Evolutionary conservation across 2,797 vertebrate species (phyloP).

Genomic region (Melanotaenia nigrans): DNA sequence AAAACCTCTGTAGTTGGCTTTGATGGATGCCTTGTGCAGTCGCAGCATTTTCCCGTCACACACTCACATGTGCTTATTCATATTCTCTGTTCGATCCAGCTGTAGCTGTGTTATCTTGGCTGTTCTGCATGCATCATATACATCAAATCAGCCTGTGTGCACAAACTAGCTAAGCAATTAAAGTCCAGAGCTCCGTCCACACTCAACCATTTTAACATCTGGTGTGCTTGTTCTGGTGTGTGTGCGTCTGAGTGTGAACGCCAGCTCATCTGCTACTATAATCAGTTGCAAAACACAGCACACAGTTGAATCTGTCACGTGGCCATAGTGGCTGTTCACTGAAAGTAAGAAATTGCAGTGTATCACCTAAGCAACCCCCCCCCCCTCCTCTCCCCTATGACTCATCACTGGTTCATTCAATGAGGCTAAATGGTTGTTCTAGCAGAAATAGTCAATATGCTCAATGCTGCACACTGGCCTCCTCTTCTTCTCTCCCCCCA

Average conservation of each 20-base stretch:
- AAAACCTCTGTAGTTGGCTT: conserved; percentile 59
- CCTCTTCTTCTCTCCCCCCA: conserved; percentile 17
- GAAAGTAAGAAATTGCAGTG: conserved; percentile 19
- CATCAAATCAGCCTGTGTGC: conserved; percentile 68
- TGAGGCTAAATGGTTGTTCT: conserved; percentile 73
- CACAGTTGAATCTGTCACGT: conserved; percentile 28
- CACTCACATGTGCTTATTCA: conserved; percentile 33
- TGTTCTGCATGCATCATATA: conserved; percentile 55
- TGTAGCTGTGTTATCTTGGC: conserved; percentile 60
- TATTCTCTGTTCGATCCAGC: conserved; percentile 46
- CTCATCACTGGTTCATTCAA: conserved; percentile 74
- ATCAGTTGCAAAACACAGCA: conserved; percentile 31
- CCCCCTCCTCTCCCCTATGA: conserved; percentile 50
- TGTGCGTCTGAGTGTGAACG: conserved; percentile 50
- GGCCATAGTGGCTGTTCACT: conserved; percentile 22
- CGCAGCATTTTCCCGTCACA: conserved; percentile 62
- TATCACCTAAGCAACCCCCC: conserved; percentile 24
- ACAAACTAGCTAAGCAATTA: conserved; percentile 73
- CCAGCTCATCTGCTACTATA: conserved; percentile 68
- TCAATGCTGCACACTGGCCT: conserved; percentile 43
- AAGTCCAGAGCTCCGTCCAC: conserved; percentile 60
- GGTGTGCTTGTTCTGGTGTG: conserved; percentile 55
- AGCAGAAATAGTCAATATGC: conserved; percentile 76
- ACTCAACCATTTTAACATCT: conserved; percentile 75
- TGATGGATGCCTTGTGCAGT: conserved; percentile 77